These are phyloP conservation scores for Rutpela maculata DNA, from an alignment of 2,888 invertebrate genomes.

Conservation along the genomic window DNA sequence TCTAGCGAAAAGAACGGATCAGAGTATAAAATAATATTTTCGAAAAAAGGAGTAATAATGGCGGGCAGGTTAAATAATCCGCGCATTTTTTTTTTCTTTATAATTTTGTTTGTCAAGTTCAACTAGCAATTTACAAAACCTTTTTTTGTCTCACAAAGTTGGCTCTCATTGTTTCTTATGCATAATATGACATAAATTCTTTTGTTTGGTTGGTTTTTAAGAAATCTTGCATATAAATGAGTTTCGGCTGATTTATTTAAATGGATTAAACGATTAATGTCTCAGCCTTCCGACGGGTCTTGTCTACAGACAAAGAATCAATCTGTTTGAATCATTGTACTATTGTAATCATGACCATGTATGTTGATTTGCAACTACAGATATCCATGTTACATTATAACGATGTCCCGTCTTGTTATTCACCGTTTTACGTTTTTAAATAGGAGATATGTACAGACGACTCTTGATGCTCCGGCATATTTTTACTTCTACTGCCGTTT, in stretches of 20 bases:
- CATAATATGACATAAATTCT: constrained; percentile 61
- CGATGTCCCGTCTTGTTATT: constrained; percentile 53
- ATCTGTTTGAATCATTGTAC: constrained; percentile 71
- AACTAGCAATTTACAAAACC: constrained; percentile 32
- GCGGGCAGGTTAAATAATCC: too few relatives aligned
- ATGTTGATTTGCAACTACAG: constrained; percentile 69
- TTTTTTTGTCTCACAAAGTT: constrained; percentile 19
- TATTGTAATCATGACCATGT: constrained; percentile 70
- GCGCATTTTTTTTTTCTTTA: constrained; percentile 5
- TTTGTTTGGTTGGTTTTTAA: constrained; percentile 67
- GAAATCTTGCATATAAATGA: constrained; percentile 69
- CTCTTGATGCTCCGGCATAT: constrained; percentile 5
- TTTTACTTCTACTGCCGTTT: constrained; percentile 2
- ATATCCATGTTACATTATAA: constrained; percentile 66
- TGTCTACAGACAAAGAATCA: constrained; percentile 71
- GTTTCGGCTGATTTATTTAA: constrained; percentile 70
- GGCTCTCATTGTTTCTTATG: constrained; percentile 52
- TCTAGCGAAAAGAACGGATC: too few relatives aligned
- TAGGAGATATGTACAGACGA: constrained; percentile 42
- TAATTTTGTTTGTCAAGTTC: constrained; percentile 10
- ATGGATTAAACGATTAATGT: constrained; percentile 72
- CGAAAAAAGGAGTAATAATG: too few relatives aligned
- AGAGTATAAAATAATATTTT: too few relatives aligned
- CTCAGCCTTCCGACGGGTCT: constrained; percentile 68
- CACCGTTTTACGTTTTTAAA: constrained; percentile 50